Conservation (phyloP, 64 coral and sea anemone species). For the Porites lutea region DNA sequence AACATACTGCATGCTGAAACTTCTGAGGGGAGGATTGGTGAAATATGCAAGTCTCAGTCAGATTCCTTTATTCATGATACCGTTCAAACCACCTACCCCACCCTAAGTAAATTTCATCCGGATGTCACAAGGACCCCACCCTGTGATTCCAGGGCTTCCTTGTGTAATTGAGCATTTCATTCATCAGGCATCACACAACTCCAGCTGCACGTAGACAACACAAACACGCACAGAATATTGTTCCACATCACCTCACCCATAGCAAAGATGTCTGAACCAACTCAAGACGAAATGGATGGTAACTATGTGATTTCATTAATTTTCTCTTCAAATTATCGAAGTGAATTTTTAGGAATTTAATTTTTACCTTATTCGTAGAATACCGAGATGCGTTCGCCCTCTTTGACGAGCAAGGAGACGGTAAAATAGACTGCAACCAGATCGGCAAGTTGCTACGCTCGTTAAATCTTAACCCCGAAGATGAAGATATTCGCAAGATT, state of each 20-base stretch:
- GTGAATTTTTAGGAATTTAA: background rate
- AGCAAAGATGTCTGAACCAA: slow-evolving; percentile 31
- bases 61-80: background rate
- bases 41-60: background rate
- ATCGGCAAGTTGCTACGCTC: slow-evolving; percentile 85
- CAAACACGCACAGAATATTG: background rate
- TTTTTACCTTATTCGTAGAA: slow-evolving; percentile 39
- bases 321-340: background rate
- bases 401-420: slow-evolving; percentile 85
- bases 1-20: background rate
- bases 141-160: slow-evolving; percentile 31
- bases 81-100: background rate
- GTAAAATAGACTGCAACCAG: slow-evolving; percentile 87
- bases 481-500: slow-evolving; percentile 87
- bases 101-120: background rate
- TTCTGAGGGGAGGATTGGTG: background rate
- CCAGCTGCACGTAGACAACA: background rate
- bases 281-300: slow-evolving; percentile 41
- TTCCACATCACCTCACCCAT: background rate
- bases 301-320: background rate
- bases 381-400: slow-evolving; percentile 85
- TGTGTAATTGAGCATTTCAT: slow-evolving; percentile 7
- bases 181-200: background rate
- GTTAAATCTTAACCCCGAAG: slow-evolving; percentile 81
- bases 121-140: slow-evolving; percentile 6